Conservation (phyloP, 2,888 invertebrate species). For the Aquatica leii region DNA sequence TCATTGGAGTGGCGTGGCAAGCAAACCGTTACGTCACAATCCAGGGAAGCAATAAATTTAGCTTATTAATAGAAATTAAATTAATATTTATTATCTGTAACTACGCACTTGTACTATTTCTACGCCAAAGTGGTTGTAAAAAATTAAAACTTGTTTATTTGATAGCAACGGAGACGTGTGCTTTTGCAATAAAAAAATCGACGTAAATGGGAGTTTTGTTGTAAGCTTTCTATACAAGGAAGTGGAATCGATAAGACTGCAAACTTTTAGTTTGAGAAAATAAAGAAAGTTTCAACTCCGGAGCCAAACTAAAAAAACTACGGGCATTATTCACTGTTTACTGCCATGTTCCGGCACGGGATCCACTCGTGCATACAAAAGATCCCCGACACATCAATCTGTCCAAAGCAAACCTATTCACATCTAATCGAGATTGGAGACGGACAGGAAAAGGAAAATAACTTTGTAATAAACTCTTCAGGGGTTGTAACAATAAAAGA, state of each 20-base stretch:
- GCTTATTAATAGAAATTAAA: conserved; percentile 14
- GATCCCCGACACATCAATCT: conserved; percentile 49
- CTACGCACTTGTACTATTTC: conserved; percentile 1
- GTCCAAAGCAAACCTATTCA: conserved; percentile 35
- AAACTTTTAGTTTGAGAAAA: conserved; percentile 22
- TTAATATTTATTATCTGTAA: not conserved
- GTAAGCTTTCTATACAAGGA: conserved; percentile 14
- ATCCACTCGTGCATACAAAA: conserved; percentile 54
- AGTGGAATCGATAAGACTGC: conserved; percentile 18
- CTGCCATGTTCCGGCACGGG: conserved; percentile 50
- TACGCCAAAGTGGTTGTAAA: conserved; percentile 4
- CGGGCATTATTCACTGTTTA: conserved; percentile 52
- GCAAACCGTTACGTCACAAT: conserved; percentile 5
- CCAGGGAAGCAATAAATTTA: conserved; percentile 15
- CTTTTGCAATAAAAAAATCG: not conserved
- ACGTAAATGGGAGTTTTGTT: conserved; percentile 13
- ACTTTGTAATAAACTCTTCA: conserved; percentile 11
- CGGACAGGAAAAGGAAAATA: conserved; percentile 27
- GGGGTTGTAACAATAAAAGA: not conserved
- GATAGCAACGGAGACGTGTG: not conserved
- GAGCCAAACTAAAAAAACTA: conserved; percentile 47
- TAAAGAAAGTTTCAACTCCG: conserved; percentile 41
- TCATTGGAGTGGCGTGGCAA: conserved; percentile 9
- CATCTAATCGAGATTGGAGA: conserved; percentile 33
- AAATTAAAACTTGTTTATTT: not conserved